Evolutionary conservation across 92 coral and sea anemone species (phyloP).

Genomic region (Zoanthus solanderi): DNA sequence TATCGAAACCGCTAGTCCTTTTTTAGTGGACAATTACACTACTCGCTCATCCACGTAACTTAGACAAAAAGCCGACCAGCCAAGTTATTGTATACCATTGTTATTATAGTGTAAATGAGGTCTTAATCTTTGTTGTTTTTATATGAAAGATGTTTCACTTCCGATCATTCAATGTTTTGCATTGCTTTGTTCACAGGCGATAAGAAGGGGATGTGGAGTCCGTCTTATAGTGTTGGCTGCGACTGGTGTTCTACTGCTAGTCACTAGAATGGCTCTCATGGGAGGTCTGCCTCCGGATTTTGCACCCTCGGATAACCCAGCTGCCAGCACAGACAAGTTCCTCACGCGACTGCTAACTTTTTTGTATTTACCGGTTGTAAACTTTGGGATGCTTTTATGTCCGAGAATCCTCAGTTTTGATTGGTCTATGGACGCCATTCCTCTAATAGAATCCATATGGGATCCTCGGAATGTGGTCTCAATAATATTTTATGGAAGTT

Average conservation of each 20-base stretch:
- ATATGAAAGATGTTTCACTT: too few relatives aligned
- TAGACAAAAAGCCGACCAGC: too few relatives aligned
- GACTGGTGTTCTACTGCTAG: conserved; percentile 67
- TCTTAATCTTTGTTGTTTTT: too few relatives aligned
- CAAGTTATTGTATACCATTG: too few relatives aligned
- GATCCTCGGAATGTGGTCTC: conserved; percentile 78
- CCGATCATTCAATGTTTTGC: neutral
- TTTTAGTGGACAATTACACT: too few relatives aligned
- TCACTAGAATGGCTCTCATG: conserved; percentile 79
- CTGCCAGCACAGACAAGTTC: conserved; percentile 81
- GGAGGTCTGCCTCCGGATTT: conserved; percentile 90
- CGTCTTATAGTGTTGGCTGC: conserved; percentile 68
- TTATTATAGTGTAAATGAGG: too few relatives aligned
- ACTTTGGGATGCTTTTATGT: conserved; percentile 93
- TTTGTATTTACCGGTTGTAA: conserved; percentile 81
- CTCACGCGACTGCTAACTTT: conserved; percentile 87
- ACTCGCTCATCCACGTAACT: too few relatives aligned
- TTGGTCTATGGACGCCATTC: conserved; percentile 97
- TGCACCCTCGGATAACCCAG: conserved; percentile 95
- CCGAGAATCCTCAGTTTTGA: conserved; percentile 94
- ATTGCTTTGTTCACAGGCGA: conserved; percentile 66
- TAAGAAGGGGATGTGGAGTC: conserved; percentile 57
- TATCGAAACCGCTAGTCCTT: too few relatives aligned
- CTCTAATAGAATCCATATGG: conserved; percentile 74
- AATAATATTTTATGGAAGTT: conserved; percentile 68